Evolutionary conservation across 2,888 invertebrate genomes (phyloP).

Genomic region (Palloptera scutellata): DNA sequence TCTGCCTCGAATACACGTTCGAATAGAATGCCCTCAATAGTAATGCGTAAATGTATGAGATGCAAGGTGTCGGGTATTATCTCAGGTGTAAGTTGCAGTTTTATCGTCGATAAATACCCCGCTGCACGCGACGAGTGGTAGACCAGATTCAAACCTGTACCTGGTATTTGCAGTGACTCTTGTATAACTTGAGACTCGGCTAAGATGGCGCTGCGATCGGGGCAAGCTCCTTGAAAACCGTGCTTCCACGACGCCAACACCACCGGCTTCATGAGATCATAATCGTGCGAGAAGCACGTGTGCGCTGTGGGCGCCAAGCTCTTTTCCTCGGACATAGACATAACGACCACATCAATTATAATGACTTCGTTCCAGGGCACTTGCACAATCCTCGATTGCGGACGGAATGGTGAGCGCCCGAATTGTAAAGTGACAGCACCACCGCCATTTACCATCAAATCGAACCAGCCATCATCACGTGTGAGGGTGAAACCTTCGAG

Average conservation of each 20-base stretch:
- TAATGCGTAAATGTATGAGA: conserved; percentile 90
- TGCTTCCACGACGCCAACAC: conserved; percentile 95
- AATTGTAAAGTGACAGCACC: conserved; percentile 95
- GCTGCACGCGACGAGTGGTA: conserved; percentile 95
- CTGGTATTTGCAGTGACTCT: conserved; percentile 93
- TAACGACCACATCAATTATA: conserved; percentile 86
- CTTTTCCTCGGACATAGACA: conserved; percentile 85
- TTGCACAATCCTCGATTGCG: conserved; percentile 86
- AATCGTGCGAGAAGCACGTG: conserved; percentile 87
- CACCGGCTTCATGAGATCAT: conserved; percentile 91
- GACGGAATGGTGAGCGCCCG: conserved; percentile 88
- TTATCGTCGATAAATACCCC: conserved; percentile 92
- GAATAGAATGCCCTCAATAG: conserved; percentile 93
- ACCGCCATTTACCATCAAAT: conserved; percentile 98
- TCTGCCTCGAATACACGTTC: conserved; percentile 95
- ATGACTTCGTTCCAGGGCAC: conserved; percentile 99
- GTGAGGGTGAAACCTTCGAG: conserved; percentile 95
- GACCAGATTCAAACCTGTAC: conserved; percentile 92
- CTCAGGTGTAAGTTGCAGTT: conserved; percentile 88
- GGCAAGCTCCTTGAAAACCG: conserved; percentile 94
- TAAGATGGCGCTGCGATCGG: conserved; percentile 87
- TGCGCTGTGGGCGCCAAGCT: conserved; percentile 71
- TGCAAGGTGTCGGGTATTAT: conserved; percentile 81
- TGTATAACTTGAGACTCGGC: conserved; percentile 94
- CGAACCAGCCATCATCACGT: conserved; percentile 94